phyloP scores from a whole-genome alignment of 1,140 invertebrate genomes.

The Macrobrachium nipponense region DNA sequence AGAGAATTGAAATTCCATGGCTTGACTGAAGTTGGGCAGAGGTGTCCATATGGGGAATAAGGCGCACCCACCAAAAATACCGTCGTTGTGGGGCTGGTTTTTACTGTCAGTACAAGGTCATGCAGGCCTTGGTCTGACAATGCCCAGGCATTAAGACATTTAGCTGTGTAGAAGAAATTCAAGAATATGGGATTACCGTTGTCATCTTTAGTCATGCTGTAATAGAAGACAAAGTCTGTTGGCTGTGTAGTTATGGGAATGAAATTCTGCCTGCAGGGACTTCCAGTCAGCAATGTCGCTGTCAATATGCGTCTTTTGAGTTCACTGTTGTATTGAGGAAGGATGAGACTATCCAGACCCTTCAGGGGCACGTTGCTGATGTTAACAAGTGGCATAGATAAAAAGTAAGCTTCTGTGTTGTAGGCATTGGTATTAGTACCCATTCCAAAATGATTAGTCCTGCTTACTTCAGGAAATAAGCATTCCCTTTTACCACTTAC shows the following conservation, averaged over 20 bases:
- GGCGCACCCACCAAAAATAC: background rate
- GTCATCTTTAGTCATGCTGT: background rate
- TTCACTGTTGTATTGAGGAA: background rate
- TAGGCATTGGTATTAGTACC: conserved; percentile 10
- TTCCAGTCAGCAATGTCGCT: conserved; percentile 18
- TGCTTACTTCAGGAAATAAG: conserved; percentile 32
- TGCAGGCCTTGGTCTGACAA: conserved; percentile 36
- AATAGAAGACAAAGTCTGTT: conserved; percentile 40
- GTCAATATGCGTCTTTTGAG: background rate
- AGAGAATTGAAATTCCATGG: background rate
- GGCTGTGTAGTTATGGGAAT: background rate
- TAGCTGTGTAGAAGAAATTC: background rate
- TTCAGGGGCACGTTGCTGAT: background rate
- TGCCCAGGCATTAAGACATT: conserved; percentile 30
- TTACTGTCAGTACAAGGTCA: background rate
- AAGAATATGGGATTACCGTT: background rate
- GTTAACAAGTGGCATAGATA: conserved; percentile 19
- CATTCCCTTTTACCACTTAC: conserved; percentile 23
- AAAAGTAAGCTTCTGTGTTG: background rate
- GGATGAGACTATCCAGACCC: conserved; percentile 5
- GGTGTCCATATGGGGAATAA: background rate
- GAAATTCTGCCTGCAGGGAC: conserved; percentile 25
- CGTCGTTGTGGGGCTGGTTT: background rate
- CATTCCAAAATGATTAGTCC: conserved; percentile 19
- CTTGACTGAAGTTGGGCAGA: background rate